phyloP scores from a whole-genome alignment of 1,140 invertebrate species.

The Temnothorax nylanderi region DNA sequence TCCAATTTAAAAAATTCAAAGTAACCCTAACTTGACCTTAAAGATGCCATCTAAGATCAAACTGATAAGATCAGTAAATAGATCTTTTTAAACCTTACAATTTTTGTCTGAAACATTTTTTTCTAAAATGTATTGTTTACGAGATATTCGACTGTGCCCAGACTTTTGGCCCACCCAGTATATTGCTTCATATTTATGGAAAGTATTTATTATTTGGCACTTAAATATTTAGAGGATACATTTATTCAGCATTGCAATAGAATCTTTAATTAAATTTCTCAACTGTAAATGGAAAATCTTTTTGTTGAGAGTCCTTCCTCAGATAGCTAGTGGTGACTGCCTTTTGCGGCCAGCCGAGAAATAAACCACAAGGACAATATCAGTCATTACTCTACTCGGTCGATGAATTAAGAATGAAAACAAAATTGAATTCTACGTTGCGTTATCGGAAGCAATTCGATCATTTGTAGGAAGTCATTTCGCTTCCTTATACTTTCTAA shows the following conservation, averaged over 20 bases:
- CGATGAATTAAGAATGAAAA: constrained; percentile 41
- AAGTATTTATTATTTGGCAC: background rate
- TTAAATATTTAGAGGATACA: background rate
- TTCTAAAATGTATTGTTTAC: too few relatives aligned
- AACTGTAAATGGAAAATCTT: background rate
- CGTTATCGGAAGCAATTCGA: constrained; percentile 64
- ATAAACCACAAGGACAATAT: constrained; percentile 63
- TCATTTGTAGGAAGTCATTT: constrained; percentile 55
- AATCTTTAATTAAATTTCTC: background rate
- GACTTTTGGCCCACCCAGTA: too few relatives aligned
- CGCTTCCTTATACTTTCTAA: constrained; percentile 61
- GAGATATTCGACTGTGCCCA: too few relatives aligned
- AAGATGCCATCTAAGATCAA: too few relatives aligned
- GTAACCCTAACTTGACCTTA: too few relatives aligned
- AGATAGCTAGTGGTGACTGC: background rate
- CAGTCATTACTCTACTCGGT: constrained; percentile 40
- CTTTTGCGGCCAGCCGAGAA: constrained; percentile 51
- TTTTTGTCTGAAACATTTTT: too few relatives aligned
- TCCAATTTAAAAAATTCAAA: too few relatives aligned
- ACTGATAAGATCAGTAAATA: too few relatives aligned
- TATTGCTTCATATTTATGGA: background rate
- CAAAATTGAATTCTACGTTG: constrained; percentile 62
- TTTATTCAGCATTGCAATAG: background rate
- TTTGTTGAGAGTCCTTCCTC: background rate
- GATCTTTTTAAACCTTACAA: too few relatives aligned